phyloP scores from a whole-genome alignment of 30 jellyfish, hydroid and myxozoan species.

The Mastigias papua region DNA sequence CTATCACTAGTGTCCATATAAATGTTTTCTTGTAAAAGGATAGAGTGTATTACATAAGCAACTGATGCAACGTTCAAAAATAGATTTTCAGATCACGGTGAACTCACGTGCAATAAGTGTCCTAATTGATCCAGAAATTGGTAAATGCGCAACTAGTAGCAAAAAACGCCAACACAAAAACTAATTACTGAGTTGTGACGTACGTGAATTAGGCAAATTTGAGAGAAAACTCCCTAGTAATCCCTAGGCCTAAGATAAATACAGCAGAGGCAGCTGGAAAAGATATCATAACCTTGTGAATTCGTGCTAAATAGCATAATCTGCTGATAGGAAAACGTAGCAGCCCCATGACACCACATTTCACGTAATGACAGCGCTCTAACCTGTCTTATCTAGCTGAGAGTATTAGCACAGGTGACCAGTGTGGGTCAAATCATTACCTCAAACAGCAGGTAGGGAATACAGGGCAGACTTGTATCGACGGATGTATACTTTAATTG shows the following conservation, averaged over 20 bases:
- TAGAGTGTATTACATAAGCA: no score
- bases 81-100: no score
- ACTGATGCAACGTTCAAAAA: no score
- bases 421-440: neutral
- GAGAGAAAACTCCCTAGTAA: neutral
- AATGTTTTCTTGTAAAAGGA: no score
- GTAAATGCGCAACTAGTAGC: no score
- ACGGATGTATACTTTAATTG: neutral
- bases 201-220: no score
- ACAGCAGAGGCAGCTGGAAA: neutral
- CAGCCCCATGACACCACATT: neutral
- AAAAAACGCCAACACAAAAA: no score
- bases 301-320: neutral
- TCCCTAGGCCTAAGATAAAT: neutral
- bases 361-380: neutral
- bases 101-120: no score
- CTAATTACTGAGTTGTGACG: neutral
- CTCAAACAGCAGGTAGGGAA: neutral
- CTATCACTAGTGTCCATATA: no score
- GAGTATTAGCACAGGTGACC: neutral
- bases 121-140: no score
- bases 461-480: neutral
- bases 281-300: neutral
- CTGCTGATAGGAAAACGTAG: neutral
- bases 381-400: neutral